A percentile compares a stretch with the other conserved stretches of the same genome.
Conservation (phyloP, 2,888 invertebrate genomes). For the Saturnia japonica region DNA sequence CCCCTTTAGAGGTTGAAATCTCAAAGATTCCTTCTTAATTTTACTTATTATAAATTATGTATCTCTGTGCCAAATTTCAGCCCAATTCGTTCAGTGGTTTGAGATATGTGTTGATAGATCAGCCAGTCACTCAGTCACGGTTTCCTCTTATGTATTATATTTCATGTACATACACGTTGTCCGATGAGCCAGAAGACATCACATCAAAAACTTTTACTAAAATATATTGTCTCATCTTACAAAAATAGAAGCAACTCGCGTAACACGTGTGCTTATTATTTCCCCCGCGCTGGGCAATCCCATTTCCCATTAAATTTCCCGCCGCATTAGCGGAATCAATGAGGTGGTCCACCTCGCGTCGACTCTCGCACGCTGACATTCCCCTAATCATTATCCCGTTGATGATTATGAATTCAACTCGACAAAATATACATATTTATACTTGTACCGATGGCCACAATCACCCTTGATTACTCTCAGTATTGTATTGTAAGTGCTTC, state of each 20-base stretch:
- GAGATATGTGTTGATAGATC: too few relatives aligned
- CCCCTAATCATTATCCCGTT: constrained; percentile 26
- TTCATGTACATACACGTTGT: too few relatives aligned
- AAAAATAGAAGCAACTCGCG: neutral
- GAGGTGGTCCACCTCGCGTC: constrained; percentile 42
- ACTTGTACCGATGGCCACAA: neutral
- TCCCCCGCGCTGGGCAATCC: constrained; percentile 50
- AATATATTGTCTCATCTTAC: constrained; percentile 6
- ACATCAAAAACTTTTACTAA: neutral
- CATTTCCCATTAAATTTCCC: constrained; percentile 65
- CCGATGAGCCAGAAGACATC: neutral
- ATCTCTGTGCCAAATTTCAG: too few relatives aligned
- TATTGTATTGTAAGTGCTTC: too few relatives aligned
- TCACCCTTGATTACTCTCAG: neutral
- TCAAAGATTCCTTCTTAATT: too few relatives aligned
- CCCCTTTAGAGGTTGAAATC: too few relatives aligned
- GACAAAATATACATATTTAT: neutral
- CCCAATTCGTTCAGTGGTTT: too few relatives aligned
- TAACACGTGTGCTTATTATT: constrained; percentile 53
- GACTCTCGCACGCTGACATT: constrained; percentile 38
- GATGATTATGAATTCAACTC: constrained; percentile 9
- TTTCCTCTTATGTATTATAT: too few relatives aligned
- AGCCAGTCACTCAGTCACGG: too few relatives aligned
- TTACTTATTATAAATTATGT: too few relatives aligned
- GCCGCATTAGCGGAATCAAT: constrained; percentile 71